Percentiles rank a stretch among this genome's conserved stretches.
phyloP scores from a whole-genome alignment of 2,797 vertebrate species.

The Sebastes iracundus region DNA sequence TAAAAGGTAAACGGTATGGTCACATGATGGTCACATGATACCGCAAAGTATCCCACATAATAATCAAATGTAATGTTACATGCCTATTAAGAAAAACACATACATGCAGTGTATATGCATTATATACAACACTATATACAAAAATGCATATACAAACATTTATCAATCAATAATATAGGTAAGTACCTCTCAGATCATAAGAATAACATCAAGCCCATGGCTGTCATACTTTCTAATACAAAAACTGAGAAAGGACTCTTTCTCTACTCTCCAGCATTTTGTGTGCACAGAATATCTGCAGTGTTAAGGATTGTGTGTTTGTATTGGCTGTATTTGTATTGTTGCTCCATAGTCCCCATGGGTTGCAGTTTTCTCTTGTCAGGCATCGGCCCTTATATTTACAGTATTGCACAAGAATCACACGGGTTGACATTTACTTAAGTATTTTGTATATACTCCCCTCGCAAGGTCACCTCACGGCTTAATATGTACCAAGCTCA shows the following conservation, averaged over 20 bases:
- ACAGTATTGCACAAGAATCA: neutral
- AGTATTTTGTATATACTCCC: conserved; percentile 1
- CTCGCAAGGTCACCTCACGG: conserved; percentile 28
- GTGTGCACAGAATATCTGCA: neutral
- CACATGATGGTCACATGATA: too few relatives aligned
- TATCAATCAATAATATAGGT: too few relatives aligned
- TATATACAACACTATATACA: too few relatives aligned
- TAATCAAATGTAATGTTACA: too few relatives aligned
- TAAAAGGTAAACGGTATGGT: too few relatives aligned
- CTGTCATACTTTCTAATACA: too few relatives aligned
- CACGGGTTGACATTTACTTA: conserved; percentile 18
- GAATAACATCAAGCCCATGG: too few relatives aligned
- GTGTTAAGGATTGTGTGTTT: neutral
- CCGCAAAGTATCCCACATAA: too few relatives aligned
- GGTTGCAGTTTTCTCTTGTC: neutral
- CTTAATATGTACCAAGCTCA: conserved; percentile 2
- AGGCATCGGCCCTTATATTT: neutral
- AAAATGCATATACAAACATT: too few relatives aligned
- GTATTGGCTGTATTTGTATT: neutral
- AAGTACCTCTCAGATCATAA: too few relatives aligned
- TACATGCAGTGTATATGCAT: too few relatives aligned
- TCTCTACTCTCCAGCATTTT: neutral
- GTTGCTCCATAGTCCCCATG: neutral
- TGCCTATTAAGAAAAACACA: too few relatives aligned
- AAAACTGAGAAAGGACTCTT: neutral